Conservation (phyloP, 35 echinoderm and acorn worm species). For the Acanthaster planci region DNA sequence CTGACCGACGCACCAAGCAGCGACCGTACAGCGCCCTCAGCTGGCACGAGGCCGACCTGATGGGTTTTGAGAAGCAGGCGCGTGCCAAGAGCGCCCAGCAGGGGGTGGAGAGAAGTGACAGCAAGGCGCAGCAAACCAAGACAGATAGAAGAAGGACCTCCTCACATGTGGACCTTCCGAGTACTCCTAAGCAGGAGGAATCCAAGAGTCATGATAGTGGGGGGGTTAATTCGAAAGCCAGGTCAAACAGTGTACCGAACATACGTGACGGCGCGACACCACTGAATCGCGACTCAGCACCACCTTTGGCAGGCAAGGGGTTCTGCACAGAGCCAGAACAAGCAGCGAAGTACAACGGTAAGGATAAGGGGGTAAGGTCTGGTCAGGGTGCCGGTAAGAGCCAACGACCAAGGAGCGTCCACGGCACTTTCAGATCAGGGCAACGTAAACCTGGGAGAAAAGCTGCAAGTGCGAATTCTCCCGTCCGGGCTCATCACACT, state of each 20-base stretch:
- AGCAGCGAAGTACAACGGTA: too few relatives aligned
- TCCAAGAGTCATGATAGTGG: background rate
- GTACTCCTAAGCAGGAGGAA: background rate
- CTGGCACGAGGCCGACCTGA: slow-evolving; percentile 73
- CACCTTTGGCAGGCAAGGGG: too few relatives aligned
- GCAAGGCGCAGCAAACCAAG: background rate
- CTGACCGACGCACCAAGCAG: slow-evolving; percentile 41
- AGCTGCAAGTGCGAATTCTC: background rate
- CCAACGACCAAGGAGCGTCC: background rate
- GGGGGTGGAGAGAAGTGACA: background rate
- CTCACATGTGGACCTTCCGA: background rate
- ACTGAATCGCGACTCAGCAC: background rate
- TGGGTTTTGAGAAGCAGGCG: slow-evolving; percentile 33
- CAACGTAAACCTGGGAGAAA: background rate
- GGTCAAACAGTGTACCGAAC: slow-evolving; percentile 8
- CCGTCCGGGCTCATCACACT: background rate
- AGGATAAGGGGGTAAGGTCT: too few relatives aligned
- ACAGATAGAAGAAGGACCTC: background rate
- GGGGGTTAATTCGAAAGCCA: background rate
- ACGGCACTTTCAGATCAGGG: background rate
- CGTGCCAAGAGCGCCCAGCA: slow-evolving; percentile 10
- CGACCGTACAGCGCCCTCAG: slow-evolving; percentile 60
- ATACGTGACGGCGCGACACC: background rate
- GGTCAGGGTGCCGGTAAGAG: too few relatives aligned
- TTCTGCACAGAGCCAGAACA: too few relatives aligned